Evolutionary conservation across 2,113 vertebrate species (phyloP).

Genomic region (Empidonax alnorum): DNA sequence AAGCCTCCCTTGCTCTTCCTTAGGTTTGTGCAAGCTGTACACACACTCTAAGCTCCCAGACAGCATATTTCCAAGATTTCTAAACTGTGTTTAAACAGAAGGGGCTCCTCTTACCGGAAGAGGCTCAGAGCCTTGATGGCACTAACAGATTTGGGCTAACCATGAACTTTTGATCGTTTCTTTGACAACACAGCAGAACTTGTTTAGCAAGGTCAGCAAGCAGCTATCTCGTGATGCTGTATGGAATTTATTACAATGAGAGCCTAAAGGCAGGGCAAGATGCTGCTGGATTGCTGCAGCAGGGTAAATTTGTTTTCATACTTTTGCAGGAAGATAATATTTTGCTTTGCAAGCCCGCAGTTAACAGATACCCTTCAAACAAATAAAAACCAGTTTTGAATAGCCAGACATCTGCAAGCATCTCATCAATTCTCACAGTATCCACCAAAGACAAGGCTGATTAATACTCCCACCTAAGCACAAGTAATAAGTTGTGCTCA

Average conservation of each 20-base stretch:
- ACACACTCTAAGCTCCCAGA: background rate
- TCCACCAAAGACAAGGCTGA: background rate
- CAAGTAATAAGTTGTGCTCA: background rate
- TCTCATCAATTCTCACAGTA: background rate
- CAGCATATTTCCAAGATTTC: background rate
- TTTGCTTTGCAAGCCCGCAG: background rate
- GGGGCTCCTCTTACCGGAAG: background rate
- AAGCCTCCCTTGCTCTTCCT: background rate
- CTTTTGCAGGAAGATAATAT: background rate
- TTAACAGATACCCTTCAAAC: background rate
- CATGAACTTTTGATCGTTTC: background rate
- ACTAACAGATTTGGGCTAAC: background rate
- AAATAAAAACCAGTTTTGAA: background rate
- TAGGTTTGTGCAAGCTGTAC: background rate
- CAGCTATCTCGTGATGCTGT: background rate
- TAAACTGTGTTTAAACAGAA: conserved; percentile 15
- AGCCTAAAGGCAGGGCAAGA: background rate
- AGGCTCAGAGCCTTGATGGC: background rate
- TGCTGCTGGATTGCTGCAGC: background rate
- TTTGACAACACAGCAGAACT: conserved; percentile 17
- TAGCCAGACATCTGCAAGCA: background rate
- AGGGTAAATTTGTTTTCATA: background rate
- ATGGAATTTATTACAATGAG: background rate
- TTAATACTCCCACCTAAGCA: background rate
- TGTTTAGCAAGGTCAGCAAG: conserved; percentile 33